Evolutionary conservation across 2,797 vertebrate genomes (phyloP), one percentile per base, ranked within the genome.

Genomic region (Malacoraja senta): DNA sequence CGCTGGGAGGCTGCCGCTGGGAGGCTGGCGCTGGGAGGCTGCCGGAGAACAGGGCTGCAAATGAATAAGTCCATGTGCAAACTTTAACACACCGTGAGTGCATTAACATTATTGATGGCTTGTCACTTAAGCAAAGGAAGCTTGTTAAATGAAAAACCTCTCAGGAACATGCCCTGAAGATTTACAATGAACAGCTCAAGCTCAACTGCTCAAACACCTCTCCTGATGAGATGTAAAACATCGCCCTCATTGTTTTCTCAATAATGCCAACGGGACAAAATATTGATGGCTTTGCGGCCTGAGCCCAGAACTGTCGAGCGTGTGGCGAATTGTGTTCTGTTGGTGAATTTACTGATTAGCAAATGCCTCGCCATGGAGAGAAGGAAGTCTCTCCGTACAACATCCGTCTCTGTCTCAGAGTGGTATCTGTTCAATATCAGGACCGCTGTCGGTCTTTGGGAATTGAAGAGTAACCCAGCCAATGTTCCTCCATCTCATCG

Each of bases 41-140:
- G 61, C 17, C 61, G 9, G 7, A 88, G 68, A 19, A 53, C 19
- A 53, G n/a, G 71, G 13, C 38, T 44, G 21, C 90, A 92, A 92
- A 74, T 92, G 90, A 76, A 76, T 76, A 26, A 44, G 38, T 26
- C 35, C 68, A 17, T 17, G 90, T 19, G 10, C 12, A 35, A 21
- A 74, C 71, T 91, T 74, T 74, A 91, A 74, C 90, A 91, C 71
- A 26, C 72, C 8, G 24, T 8, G 38, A 92, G 90, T 92, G 90
- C 3, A 92, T 92, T 92, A 92, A 74, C 90, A 92, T 92, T 92
- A 92, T 92, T 53, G 90, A 92, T 92, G 90, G 71, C 26, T 53
- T 92, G 68, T 74, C 68, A 92, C 10, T 92, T 72, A 44, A 58
- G 71, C 90, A 92, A 72, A 92, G 26, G 44, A 92, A 74, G 38